Evolutionary conservation across 2,113 vertebrate species (phyloP).

Genomic region (Perca fluviatilis): DNA sequence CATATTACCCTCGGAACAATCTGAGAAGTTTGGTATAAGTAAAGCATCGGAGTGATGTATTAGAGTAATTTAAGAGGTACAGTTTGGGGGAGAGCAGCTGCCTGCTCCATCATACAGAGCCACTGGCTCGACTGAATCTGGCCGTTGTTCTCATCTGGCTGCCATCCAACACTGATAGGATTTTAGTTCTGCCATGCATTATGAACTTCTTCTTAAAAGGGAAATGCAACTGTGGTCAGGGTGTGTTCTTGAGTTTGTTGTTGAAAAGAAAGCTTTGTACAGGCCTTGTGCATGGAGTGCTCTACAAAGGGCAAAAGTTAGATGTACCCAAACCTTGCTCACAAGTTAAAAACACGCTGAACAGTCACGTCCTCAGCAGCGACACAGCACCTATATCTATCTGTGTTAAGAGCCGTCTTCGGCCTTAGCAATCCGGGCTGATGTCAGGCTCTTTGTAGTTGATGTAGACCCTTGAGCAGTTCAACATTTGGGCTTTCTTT

Average conservation of each 20-base stretch:
- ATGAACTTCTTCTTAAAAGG: constrained; percentile 52
- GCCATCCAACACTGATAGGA: constrained; percentile 66
- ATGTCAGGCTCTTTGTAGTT: constrained; percentile 48
- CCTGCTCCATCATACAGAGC: constrained; percentile 63
- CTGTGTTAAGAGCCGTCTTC: constrained; percentile 3
- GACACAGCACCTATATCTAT: not conserved
- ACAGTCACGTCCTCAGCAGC: not conserved
- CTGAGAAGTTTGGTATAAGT: constrained; percentile 22
- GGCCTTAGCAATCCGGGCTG: not conserved
- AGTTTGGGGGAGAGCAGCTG: constrained; percentile 61
- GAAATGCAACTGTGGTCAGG: constrained; percentile 28
- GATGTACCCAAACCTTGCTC: not conserved
- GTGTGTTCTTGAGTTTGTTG: constrained; percentile 31
- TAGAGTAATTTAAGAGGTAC: constrained; percentile 57
- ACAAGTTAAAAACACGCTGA: not conserved
- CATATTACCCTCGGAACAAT: constrained; percentile 2
- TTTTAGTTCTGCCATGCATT: constrained; percentile 60
- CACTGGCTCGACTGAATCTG: constrained; percentile 67
- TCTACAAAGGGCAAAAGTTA: not conserved
- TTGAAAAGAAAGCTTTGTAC: not conserved
- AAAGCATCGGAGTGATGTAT: constrained; percentile 41
- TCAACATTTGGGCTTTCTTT: constrained; percentile 51
- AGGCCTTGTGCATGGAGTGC: not conserved
- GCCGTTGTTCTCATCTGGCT: constrained; percentile 71
- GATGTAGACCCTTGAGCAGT: constrained; percentile 41